A percentile compares a stretch with the other conserved stretches of the same genome.
These are phyloP conservation scores for Pseudanteris insignis DNA, from an alignment of 2,888 invertebrate species.

Conservation along the genomic window DNA sequence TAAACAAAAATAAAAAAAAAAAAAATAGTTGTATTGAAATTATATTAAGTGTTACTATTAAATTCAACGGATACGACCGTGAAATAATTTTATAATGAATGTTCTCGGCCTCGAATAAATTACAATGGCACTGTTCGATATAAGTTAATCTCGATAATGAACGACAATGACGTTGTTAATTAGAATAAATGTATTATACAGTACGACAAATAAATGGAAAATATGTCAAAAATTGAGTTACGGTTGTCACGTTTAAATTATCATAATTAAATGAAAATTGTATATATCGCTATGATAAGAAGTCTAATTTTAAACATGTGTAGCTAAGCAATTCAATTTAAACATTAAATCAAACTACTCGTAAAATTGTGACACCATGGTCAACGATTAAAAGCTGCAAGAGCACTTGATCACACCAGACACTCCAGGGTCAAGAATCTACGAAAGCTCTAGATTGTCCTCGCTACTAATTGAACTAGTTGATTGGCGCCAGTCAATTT, in stretches of 20 bases:
- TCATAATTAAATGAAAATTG: no score
- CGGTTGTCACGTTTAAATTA: no score
- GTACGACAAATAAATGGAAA: no score
- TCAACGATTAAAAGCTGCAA: conserved; percentile 39
- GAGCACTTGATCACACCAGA: conserved; percentile 42
- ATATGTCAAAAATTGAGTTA: no score
- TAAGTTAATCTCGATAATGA: conserved; percentile 17
- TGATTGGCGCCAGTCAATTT: conserved; percentile 29
- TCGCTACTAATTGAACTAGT: conserved; percentile 37
- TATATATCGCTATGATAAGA: no score
- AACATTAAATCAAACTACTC: conserved; percentile 41
- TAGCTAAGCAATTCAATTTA: conserved; percentile 39
- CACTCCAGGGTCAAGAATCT: conserved; percentile 43
- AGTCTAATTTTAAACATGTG: no score
- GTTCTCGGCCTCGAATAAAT: conserved; percentile 12
- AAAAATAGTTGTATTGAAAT: neutral
- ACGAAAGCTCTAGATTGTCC: conserved; percentile 31
- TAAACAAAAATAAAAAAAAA: neutral
- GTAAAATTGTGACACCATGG: conserved; percentile 45
- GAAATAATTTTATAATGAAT: conserved; percentile 12
- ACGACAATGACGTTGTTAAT: conserved; percentile 12
- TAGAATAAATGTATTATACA: neutral
- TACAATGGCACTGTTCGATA: no score
- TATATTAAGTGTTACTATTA: conserved; percentile 2
- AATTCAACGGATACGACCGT: conserved; percentile 12